Evolutionary conservation across 2,888 invertebrate species (phyloP).

Genomic region (Acheta domesticus): DNA sequence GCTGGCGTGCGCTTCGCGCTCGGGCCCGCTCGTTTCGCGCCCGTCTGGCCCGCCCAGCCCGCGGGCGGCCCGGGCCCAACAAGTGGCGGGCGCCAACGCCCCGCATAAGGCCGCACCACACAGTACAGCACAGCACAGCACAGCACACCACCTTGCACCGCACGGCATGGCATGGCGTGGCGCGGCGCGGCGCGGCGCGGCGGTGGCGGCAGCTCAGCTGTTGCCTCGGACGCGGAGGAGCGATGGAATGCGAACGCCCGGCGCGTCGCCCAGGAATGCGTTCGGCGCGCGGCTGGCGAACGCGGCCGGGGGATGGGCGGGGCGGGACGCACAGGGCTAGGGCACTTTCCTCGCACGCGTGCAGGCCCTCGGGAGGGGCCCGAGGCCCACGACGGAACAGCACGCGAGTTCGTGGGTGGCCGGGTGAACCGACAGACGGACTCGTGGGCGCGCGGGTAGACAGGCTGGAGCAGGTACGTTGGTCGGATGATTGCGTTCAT

Average conservation of each 20-base stretch:
- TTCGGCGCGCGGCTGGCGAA: neutral
- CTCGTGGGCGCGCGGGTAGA: no score
- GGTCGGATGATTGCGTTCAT: neutral
- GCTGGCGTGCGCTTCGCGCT: no score
- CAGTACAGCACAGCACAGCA: no score
- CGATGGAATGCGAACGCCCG: neutral
- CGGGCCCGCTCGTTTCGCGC: no score
- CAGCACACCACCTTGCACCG: no score
- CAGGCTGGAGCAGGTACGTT: neutral
- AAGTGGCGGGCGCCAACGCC: neutral
- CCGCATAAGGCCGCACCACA: no score
- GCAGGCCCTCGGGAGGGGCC: neutral
- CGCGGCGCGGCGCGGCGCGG: neutral
- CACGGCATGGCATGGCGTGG: no score
- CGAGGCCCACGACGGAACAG: neutral
- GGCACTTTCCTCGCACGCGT: no score
- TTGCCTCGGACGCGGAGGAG: conserved; percentile 3
- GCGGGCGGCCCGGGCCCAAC: neutral
- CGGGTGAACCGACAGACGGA: no score
- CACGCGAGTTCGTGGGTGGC: no score
- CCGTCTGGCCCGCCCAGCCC: neutral
- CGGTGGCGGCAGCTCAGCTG: neutral
- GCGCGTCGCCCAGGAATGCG: neutral
- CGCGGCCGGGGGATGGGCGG: neutral
- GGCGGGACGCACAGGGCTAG: no score